Evolutionary conservation across 1,140 invertebrate genomes (phyloP).

Genomic region (Caenorhabditis tropicalis): DNA sequence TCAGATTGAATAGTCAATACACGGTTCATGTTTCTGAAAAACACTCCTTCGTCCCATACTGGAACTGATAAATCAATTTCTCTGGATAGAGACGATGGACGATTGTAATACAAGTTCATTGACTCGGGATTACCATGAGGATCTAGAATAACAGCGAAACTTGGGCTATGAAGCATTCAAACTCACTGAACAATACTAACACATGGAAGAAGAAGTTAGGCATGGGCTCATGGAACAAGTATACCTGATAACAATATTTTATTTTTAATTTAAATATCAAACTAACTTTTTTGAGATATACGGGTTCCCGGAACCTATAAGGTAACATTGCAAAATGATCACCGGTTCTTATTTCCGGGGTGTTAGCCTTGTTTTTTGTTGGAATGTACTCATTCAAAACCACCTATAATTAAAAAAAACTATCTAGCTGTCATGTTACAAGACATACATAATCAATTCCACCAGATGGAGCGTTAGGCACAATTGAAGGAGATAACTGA

Average conservation of each 20-base stretch:
- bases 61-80: slow-evolving; percentile 58
- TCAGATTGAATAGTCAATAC: slow-evolving; percentile 60
- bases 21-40: slow-evolving; percentile 60
- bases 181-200: slow-evolving; percentile 57
- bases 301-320: slow-evolving; percentile 56
- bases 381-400: slow-evolving; percentile 58
- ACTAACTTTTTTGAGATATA: slow-evolving; percentile 51
- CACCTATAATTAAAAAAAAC: slow-evolving; percentile 48
- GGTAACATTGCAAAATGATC: slow-evolving; percentile 61
- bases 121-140: slow-evolving; percentile 61
- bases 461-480: slow-evolving; percentile 51
- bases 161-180: not conserved
- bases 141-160: slow-evolving; percentile 28
- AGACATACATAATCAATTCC: slow-evolving; percentile 55
- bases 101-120: slow-evolving; percentile 61
- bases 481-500: slow-evolving; percentile 58
- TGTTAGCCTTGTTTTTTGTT: slow-evolving; percentile 39
- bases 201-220: slow-evolving; percentile 56
- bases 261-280: not conserved
- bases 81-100: slow-evolving; percentile 56
- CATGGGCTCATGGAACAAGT: slow-evolving; percentile 52
- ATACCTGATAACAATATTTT: not conserved
- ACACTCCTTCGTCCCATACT: slow-evolving; percentile 60
- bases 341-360: slow-evolving; percentile 58
- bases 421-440: not conserved